phyloP scores from a whole-genome alignment of 1,140 invertebrate genomes.

The Tenebrio molitor region DNA sequence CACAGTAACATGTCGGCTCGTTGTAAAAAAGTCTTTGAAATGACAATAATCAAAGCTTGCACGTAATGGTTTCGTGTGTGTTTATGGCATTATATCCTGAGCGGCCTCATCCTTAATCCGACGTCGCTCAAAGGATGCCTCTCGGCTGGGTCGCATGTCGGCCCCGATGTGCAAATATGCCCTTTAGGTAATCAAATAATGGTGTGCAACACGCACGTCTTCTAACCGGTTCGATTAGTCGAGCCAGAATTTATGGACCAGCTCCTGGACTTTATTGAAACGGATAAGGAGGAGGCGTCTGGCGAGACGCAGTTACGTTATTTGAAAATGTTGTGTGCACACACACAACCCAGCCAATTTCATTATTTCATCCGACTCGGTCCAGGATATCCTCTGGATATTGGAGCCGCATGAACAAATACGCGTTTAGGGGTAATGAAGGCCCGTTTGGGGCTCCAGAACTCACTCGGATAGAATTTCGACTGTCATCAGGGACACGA shows the following conservation, averaged over 20 bases:
- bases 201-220: conserved; percentile 27
- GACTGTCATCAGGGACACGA: neutral
- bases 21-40: neutral
- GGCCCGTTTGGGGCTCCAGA: neutral
- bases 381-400: conserved; percentile 13
- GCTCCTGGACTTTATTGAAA: neutral
- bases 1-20: neutral
- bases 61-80: neutral
- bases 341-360: conserved; percentile 5
- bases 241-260: conserved; percentile 8
- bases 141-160: conserved; percentile 8
- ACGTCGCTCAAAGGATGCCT: neutral
- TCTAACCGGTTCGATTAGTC: conserved; percentile 16
- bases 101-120: neutral
- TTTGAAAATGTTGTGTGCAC: conserved; percentile 24
- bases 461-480: conserved; percentile 8
- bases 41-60: conserved; percentile 7
- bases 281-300: conserved; percentile 1
- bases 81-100: neutral
- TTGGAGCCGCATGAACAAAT: conserved; percentile 24
- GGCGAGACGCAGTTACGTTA: neutral
- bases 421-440: conserved; percentile 15
- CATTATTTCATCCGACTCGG: conserved; percentile 16
- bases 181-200: conserved; percentile 38
- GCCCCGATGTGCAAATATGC: conserved; percentile 29